phyloP scores from a whole-genome alignment of 2,113 vertebrate genomes.

The Leptobrachium ailaonicum region DNA sequence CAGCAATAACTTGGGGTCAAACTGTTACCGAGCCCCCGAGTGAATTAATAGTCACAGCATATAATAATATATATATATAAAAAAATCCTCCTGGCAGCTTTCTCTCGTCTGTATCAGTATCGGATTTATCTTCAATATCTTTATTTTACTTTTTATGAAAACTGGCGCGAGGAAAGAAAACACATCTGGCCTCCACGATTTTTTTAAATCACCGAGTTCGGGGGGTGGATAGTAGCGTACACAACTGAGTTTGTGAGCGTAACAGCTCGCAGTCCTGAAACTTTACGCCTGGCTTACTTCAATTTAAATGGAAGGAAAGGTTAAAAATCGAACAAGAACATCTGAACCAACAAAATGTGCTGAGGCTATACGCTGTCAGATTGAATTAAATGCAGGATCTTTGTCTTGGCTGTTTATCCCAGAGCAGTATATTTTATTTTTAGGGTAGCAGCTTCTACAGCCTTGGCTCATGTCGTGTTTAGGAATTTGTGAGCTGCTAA shows the following conservation, averaged over 20 bases:
- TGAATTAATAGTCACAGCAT: constrained; percentile 20
- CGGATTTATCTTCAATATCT: constrained; percentile 12
- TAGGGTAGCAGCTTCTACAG: background rate
- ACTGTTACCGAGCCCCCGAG: constrained; percentile 7
- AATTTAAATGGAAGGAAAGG: constrained; percentile 41
- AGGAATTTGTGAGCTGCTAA: no score
- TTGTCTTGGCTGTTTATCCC: constrained; percentile 40
- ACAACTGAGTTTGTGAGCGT: constrained; percentile 34
- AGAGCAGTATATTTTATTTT: constrained; percentile 15
- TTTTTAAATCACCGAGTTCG: background rate
- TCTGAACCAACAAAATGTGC: constrained; percentile 20
- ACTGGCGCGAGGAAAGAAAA: constrained; percentile 39
- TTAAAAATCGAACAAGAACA: constrained; percentile 39
- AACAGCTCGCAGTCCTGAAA: constrained; percentile 31
- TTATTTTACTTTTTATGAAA: constrained; percentile 18
- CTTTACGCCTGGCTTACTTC: constrained; percentile 44
- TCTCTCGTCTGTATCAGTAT: background rate
- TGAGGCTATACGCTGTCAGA: constrained; percentile 42
- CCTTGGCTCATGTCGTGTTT: background rate
- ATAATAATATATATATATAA: background rate
- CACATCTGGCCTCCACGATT: constrained; percentile 22
- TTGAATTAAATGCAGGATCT: constrained; percentile 36
- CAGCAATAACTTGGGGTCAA: constrained; percentile 26
- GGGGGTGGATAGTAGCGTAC: constrained; percentile 23
- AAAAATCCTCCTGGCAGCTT: constrained; percentile 31